phyloP scores from a whole-genome alignment of 2,888 invertebrate species.

The Chromoteleia sp. region DNA sequence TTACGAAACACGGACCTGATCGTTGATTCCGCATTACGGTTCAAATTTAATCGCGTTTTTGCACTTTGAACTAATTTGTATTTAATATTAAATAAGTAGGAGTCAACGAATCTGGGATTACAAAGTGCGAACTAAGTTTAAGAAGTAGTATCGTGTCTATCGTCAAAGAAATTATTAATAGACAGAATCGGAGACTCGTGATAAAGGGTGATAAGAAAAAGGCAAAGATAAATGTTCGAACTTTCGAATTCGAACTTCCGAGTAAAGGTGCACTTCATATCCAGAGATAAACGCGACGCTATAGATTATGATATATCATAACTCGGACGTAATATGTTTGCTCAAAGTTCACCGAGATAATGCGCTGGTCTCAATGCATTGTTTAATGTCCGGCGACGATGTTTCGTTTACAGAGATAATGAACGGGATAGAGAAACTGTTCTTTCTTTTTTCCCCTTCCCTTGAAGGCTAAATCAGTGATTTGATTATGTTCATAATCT shows the following conservation, averaged over 20 bases:
- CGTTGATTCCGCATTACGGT: too few relatives aligned
- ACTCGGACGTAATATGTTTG: constrained; percentile 47
- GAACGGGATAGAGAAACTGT: not conserved
- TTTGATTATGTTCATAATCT: not conserved
- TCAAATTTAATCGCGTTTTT: constrained; percentile 11
- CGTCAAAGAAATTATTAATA: not conserved
- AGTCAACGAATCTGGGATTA: not conserved
- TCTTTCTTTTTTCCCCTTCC: too few relatives aligned
- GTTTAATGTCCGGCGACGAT: constrained; percentile 22
- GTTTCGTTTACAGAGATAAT: not conserved
- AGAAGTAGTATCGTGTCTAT: not conserved
- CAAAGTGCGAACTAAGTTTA: constrained; percentile 18
- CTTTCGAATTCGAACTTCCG: constrained; percentile 60
- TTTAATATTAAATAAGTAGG: too few relatives aligned
- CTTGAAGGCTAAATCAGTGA: too few relatives aligned
- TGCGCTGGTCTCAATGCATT: constrained; percentile 40
- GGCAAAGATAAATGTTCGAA: constrained; percentile 13
- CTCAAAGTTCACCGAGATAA: constrained; percentile 63
- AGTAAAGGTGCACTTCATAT: constrained; percentile 44
- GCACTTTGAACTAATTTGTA: constrained; percentile 15
- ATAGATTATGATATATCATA: constrained; percentile 32
- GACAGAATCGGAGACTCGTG: too few relatives aligned
- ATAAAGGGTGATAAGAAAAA: not conserved
- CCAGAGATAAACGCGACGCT: constrained; percentile 39
- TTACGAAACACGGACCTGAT: too few relatives aligned